Evolutionary conservation across 2,797 vertebrate genomes (phyloP), one percentile per base, ranked within the genome.

Genomic region (Sylvia borin): DNA sequence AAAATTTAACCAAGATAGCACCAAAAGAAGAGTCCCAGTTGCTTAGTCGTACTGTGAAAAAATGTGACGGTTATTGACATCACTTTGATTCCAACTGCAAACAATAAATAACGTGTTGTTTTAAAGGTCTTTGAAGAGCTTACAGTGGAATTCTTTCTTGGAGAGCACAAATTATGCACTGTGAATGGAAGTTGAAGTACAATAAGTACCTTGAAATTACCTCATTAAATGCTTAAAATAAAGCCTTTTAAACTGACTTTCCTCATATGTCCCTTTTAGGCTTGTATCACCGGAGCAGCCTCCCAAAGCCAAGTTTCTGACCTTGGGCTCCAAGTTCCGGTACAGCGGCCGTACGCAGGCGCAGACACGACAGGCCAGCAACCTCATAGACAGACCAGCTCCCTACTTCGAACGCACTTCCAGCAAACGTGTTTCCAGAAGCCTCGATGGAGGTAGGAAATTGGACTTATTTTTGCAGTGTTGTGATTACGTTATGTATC

Each of bases 251-350:
- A 68, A 54, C 27, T 55, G 50, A 27, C 25, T 65, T 92, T 16
- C 4, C 6, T 68, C 6, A 1, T 86, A 15, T 38, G 85, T 78
- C 16, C n/a, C 36, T 76, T 64, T 55, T 60, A 99, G 99, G 96
- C 98, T 99, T 85, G 97, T 99, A 14, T 98, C 99, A 77, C 99
- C 99, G 24, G 99, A 99, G 60, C 98, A 98, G 95, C 99, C 99
- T 66, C 98, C 98, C 78, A 99, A 99, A 97, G 98, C 98, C 13
- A 99, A 98, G 93, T 99, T 99, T 96, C 96, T 99, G 93, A 99
- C 99, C 38, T 94, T 99, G 98, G 99, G 99, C 68, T 99, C 99
- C 26, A 99, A 99, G 98, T 99, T 99, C 97, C 99, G 99, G 77
- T 99, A 99, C 96, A 99, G 99, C 2, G 99, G 99, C 11, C 98